Evolutionary conservation across 2,113 vertebrate genomes (phyloP).

Genomic region (Carettochelys insculpta): DNA sequence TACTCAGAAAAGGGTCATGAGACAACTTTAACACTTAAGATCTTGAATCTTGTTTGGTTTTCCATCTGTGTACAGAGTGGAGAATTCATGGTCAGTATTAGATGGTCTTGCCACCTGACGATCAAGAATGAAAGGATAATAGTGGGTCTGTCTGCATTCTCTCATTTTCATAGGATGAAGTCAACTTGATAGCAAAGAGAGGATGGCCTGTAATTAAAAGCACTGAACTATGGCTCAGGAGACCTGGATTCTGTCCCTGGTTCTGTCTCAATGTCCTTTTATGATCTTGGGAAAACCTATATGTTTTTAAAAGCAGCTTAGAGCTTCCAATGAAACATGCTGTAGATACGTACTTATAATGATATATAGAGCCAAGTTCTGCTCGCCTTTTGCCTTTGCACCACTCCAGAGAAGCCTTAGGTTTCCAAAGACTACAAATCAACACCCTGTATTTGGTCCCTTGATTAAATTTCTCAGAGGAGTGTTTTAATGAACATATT

Average conservation of each 20-base stretch:
- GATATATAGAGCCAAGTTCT: rapidly evolving
- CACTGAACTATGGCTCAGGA: background rate
- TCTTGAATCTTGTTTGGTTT: background rate
- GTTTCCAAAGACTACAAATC: background rate
- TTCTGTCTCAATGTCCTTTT: background rate
- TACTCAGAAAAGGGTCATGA: rapidly evolving
- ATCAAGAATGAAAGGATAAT: background rate
- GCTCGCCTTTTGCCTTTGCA: background rate
- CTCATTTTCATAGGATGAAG: background rate
- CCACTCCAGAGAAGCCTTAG: background rate
- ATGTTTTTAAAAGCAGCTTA: background rate
- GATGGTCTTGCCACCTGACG: background rate
- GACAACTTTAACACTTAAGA: background rate
- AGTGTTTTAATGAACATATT: background rate
- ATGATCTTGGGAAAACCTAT: background rate
- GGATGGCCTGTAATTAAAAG: background rate
- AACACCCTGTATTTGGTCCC: background rate
- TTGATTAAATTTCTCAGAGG: conserved; percentile 26
- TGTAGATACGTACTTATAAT: background rate
- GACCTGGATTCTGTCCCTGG: background rate
- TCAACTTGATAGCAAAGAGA: background rate
- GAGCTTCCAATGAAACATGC: background rate
- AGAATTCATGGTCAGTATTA: background rate
- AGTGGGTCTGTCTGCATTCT: background rate
- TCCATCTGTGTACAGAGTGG: background rate